phyloP scores from a whole-genome alignment of 2,888 invertebrate species.

The Diogma glabrata region DNA sequence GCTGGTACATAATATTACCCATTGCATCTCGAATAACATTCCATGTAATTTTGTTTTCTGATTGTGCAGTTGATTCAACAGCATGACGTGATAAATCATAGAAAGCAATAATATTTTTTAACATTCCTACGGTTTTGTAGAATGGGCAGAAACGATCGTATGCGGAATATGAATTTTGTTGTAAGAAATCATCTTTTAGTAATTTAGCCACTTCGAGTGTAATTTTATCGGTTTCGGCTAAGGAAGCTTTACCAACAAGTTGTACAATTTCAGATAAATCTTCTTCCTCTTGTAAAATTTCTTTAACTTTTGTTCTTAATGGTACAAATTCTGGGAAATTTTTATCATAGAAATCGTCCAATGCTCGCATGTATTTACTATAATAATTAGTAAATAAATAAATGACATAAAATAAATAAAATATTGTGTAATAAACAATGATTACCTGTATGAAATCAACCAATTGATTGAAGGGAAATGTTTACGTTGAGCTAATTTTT shows the following conservation, averaged over 20 bases:
- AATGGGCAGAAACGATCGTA: conserved; percentile 99
- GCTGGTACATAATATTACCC: conserved; percentile 90
- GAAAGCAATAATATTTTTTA: conserved; percentile 95
- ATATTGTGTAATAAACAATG: conserved; percentile 6
- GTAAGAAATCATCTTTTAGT: conserved; percentile 97
- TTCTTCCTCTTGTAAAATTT: conserved; percentile 97
- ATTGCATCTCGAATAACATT: conserved; percentile 93
- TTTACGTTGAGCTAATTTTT: conserved; percentile 96
- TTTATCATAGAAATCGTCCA: conserved; percentile 99
- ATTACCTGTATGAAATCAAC: conserved; percentile 85
- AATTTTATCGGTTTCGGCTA: conserved; percentile 98
- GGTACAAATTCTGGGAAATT: conserved; percentile 95
- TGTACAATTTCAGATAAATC: conserved; percentile 99
- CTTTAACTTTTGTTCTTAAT: conserved; percentile 86
- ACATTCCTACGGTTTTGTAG: conserved; percentile 99
- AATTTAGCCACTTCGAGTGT: conserved; percentile 97
- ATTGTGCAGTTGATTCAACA: conserved; percentile 96
- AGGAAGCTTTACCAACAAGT: conserved; percentile 95
- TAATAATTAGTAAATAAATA: conserved; percentile 23
- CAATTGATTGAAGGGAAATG: conserved; percentile 99
- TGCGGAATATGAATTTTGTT: conserved; percentile 95
- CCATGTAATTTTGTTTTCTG: conserved; percentile 99
- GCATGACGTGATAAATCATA: conserved; percentile 98
- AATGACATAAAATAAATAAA: conserved; percentile 9
- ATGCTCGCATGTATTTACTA: conserved; percentile 95